Conservation (phyloP, 2,888 invertebrate genomes). For the Heliconius ismenius region DNA sequence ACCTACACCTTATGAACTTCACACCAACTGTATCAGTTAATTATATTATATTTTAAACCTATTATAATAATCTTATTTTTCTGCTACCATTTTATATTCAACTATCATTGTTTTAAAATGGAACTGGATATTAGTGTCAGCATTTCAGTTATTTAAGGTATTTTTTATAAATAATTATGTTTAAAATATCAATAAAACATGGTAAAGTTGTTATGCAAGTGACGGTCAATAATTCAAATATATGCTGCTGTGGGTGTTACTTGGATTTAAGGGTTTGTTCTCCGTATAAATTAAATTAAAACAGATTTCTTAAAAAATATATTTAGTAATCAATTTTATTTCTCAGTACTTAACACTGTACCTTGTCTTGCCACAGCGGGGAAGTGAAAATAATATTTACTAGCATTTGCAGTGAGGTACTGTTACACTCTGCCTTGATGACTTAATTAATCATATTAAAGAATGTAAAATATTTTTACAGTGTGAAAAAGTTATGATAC, state of each 20-base stretch:
- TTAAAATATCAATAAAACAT: constrained; percentile 5
- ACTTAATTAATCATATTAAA: too few species aligned
- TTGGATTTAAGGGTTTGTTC: background rate
- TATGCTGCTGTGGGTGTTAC: constrained; percentile 6
- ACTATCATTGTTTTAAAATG: background rate
- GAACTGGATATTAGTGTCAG: background rate
- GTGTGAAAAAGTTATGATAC: too few species aligned
- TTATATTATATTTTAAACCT: constrained; percentile 9
- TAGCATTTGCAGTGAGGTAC: too few species aligned
- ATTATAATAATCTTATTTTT: constrained; percentile 19
- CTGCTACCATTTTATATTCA: background rate
- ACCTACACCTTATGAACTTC: background rate
- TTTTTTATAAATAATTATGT: background rate
- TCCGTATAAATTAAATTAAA: too few species aligned
- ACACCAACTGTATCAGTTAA: background rate
- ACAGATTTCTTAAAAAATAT: too few species aligned
- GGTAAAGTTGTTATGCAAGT: background rate
- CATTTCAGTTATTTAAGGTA: background rate
- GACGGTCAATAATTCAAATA: background rate
- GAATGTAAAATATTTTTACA: too few species aligned
- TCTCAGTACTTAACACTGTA: too few species aligned
- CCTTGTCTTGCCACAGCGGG: too few species aligned
- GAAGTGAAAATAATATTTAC: too few species aligned
- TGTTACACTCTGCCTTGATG: too few species aligned
- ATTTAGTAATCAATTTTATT: too few species aligned